phyloP scores from a whole-genome alignment of 92 coral and sea anemone genomes.

The Bergia sp. region DNA sequence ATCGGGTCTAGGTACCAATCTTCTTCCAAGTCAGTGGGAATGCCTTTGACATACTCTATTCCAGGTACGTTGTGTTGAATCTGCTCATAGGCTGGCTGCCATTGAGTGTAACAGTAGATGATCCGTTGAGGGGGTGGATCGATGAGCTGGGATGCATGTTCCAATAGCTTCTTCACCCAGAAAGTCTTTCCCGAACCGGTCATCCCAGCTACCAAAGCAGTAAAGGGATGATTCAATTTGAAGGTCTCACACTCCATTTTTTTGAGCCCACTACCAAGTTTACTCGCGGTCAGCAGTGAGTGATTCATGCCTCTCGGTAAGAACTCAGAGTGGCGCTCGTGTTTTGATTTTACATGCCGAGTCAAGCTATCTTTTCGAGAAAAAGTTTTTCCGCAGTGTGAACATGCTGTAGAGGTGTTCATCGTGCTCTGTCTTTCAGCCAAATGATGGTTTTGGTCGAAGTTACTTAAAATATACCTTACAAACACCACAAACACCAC shows the following conservation, averaged over 20 bases:
- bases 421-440: too few species aligned
- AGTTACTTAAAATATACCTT: too few species aligned
- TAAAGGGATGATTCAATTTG: slow-evolving; percentile 44
- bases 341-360: too few species aligned
- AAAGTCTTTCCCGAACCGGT: slow-evolving; percentile 52
- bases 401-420: too few species aligned
- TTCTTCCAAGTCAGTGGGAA: slow-evolving; percentile 25
- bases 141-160: neutral
- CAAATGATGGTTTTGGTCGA: too few species aligned
- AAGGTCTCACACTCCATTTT: neutral
- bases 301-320: too few species aligned
- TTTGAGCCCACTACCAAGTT: neutral
- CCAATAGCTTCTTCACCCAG: neutral
- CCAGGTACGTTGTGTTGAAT: slow-evolving; percentile 20
- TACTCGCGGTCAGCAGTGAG: too few species aligned
- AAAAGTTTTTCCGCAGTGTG: too few species aligned
- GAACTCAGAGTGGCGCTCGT: too few species aligned
- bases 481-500: too few species aligned
- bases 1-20: slow-evolving; percentile 21
- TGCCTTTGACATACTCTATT: slow-evolving; percentile 35
- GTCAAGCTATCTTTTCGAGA: too few species aligned
- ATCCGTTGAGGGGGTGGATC: slow-evolving; percentile 30
- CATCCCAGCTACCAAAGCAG: slow-evolving; percentile 46
- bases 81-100: too few species aligned
- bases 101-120: slow-evolving; percentile 30